phyloP scores from a whole-genome alignment of 2,888 invertebrate species.

The Notocelia uddmanniana region DNA sequence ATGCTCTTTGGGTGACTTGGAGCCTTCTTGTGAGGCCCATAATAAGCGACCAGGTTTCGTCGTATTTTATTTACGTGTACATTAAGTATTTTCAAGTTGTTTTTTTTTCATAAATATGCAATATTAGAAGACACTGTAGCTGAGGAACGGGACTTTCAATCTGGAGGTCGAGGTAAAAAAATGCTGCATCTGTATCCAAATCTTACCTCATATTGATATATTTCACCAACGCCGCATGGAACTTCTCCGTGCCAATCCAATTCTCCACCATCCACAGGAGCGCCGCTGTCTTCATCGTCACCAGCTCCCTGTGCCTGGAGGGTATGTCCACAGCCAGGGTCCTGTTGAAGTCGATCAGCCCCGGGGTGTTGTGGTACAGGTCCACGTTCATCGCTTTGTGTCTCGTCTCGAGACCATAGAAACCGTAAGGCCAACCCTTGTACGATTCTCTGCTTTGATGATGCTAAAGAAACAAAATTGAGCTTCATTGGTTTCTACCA shows the following conservation, averaged over 20 bases:
- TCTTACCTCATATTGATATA: conserved; percentile 70
- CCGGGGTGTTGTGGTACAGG: conserved; percentile 69
- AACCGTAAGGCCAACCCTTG: conserved; percentile 56
- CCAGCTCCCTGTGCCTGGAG: conserved; percentile 66
- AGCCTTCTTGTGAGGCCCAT: too few species aligned
- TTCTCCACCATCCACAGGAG: conserved; percentile 81
- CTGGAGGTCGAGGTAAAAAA: too few species aligned
- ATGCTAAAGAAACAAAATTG: conserved; percentile 59
- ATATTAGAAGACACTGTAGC: too few species aligned
- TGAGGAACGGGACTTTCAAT: too few species aligned
- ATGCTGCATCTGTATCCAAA: conserved; percentile 24
- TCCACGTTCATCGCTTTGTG: conserved; percentile 73
- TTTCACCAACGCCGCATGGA: conserved; percentile 68
- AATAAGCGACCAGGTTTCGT: too few species aligned
- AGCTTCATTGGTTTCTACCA: background rate
- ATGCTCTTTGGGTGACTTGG: too few species aligned
- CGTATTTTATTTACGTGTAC: too few species aligned
- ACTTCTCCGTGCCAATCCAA: conserved; percentile 73
- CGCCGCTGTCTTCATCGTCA: conserved; percentile 77
- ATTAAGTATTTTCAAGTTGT: too few species aligned
- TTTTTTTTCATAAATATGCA: too few species aligned
- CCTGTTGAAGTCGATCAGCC: conserved; percentile 67
- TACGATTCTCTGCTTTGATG: conserved; percentile 57
- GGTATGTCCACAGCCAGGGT: conserved; percentile 72
- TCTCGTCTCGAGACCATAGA: conserved; percentile 71